Percentiles rank a stretch among this genome's conserved stretches.
Conservation (phyloP, 2,888 invertebrate genomes). For the Boloria euphrosyne region DNA sequence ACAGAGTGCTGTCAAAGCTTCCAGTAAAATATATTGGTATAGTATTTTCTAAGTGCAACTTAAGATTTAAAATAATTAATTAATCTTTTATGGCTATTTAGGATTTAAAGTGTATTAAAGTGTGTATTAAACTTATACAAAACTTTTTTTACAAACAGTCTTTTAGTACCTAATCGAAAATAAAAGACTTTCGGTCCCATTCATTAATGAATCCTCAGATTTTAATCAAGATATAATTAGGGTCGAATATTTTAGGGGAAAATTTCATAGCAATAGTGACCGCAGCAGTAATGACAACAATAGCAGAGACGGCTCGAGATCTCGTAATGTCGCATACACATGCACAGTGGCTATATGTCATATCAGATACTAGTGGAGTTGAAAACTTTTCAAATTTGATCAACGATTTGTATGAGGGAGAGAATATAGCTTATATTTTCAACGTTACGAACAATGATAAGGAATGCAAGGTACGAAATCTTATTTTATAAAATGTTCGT, state of each 20-base stretch:
- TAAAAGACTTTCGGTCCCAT: too few species aligned
- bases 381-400: conserved; percentile 81
- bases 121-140: too few species aligned
- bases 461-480: conserved; percentile 77
- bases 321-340: conserved; percentile 86
- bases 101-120: too few species aligned
- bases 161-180: too few species aligned
- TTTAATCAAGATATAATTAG: too few species aligned
- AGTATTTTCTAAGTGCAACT: not conserved
- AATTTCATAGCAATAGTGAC: conserved; percentile 85
- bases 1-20: conserved; percentile 70
- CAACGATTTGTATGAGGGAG: conserved; percentile 86
- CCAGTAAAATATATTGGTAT: conserved; percentile 75
- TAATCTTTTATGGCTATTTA: too few species aligned
- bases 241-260: conserved; percentile 57
- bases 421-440: conserved; percentile 89
- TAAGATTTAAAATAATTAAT: too few species aligned
- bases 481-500: too few species aligned
- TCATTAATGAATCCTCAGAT: too few species aligned
- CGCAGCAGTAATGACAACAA: conserved; percentile 82
- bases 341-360: conserved; percentile 92
- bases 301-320: conserved; percentile 86
- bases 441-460: conserved; percentile 82
- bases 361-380: conserved; percentile 82
- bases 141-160: too few species aligned